Evolutionary conservation across 2,797 vertebrate species (phyloP).

Genomic region (Garrulus glandarius): DNA sequence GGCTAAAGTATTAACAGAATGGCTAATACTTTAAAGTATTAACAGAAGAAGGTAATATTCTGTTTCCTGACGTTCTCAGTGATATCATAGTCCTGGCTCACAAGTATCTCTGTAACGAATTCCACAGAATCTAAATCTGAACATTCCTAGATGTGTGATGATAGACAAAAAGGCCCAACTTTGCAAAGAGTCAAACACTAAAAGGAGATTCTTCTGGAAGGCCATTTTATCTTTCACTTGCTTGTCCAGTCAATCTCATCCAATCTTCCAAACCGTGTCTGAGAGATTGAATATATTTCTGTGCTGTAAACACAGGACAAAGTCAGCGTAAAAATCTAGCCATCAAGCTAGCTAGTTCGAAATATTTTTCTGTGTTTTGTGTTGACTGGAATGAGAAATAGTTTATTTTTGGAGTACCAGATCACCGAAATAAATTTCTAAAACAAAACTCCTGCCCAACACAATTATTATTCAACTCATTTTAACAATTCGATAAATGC

Average conservation of each 20-base stretch:
- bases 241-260: not conserved
- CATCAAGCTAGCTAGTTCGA: not conserved
- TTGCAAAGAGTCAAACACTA: not conserved
- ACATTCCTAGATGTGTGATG: rapidly evolving
- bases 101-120: rapidly evolving
- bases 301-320: not conserved
- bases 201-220: not conserved
- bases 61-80: not conserved
- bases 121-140: not conserved
- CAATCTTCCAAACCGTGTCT: not conserved
- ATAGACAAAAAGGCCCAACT: not conserved
- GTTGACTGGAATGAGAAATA: not conserved
- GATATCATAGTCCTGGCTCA: not conserved
- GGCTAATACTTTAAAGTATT: no score
- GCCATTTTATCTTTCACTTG: not conserved
- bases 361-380: not conserved
- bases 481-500: slow-evolving; percentile 70
- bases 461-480: slow-evolving; percentile 48
- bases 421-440: slow-evolving; percentile 28
- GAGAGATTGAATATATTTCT: not conserved
- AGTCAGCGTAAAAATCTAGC: not conserved
- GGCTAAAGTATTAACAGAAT: not conserved
- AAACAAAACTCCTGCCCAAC: slow-evolving; percentile 37
- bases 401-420: not conserved
- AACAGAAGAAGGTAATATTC: not conserved